phyloP scores from a whole-genome alignment of 53 echinoderm and acorn worm genomes.

The Luidia sarsii region DNA sequence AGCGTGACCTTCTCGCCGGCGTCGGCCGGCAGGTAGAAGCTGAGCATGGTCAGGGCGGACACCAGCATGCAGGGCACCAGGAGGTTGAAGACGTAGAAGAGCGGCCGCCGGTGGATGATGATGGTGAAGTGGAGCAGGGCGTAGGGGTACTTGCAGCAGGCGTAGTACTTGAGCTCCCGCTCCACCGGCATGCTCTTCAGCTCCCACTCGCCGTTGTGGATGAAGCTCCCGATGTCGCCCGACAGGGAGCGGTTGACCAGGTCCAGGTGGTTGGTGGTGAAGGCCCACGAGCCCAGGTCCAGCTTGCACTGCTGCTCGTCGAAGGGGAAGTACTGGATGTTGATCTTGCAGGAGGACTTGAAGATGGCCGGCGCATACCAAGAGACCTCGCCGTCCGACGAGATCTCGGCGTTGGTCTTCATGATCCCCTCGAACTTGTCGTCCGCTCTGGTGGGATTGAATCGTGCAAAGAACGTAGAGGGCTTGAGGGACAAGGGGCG shows the following conservation, averaged over 20 bases:
- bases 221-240: slow-evolving; percentile 73
- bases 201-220: slow-evolving; percentile 85
- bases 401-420: slow-evolving; percentile 88
- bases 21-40: slow-evolving; percentile 88
- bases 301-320: slow-evolving; percentile 80
- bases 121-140: slow-evolving; percentile 75
- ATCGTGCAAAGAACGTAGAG: slow-evolving; percentile 16
- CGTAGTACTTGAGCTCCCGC: slow-evolving; percentile 53
- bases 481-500: too few species aligned
- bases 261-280: slow-evolving; percentile 67
- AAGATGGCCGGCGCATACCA: slow-evolving; percentile 95
- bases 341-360: slow-evolving; percentile 88
- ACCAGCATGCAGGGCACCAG: slow-evolving; percentile 92
- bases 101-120: slow-evolving; percentile 64
- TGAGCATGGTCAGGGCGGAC: slow-evolving; percentile 79
- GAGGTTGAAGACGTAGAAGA: slow-evolving; percentile 86
- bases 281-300: slow-evolving; percentile 94
- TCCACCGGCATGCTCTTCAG: slow-evolving; percentile 81
- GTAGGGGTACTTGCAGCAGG: slow-evolving; percentile 78
- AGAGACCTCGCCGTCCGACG: slow-evolving; percentile 63
- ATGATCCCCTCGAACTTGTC: slow-evolving; percentile 85
- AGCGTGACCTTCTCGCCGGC: slow-evolving; percentile 93
- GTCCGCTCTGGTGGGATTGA: slow-evolving; percentile 76
- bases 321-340: slow-evolving; percentile 90
- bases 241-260: slow-evolving; percentile 66